Evolutionary conservation across 1,140 invertebrate genomes (phyloP), one percentile per base, ranked within the genome.

Genomic region (Macrobrachium nipponense): DNA sequence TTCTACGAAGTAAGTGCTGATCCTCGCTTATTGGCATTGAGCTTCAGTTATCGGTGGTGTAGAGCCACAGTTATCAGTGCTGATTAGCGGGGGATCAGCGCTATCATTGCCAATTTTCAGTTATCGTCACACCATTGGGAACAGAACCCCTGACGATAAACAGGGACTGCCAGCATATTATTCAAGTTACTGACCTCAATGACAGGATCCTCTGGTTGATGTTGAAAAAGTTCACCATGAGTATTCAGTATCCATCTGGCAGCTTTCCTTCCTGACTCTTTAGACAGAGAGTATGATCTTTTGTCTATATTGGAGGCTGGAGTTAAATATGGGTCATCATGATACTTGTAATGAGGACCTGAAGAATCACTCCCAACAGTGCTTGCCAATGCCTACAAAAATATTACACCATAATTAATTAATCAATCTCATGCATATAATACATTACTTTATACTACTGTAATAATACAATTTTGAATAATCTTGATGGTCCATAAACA

Each of bases 261-360:
- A 68, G 97, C 95, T 92, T 96, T 97, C 76, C 94, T 93, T 10
- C 97, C 97, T 43, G 96, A 93, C 91, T 98, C 97, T 90, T 95
- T 94, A 8, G 97, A 93, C 88, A 98, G 91, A 11, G 96, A 94
- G 92, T 93, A 98, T 0, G 92, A 91, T 88, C 96, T 91, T 91
- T 97, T 95, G 8, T 93, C 91, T 66, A 92, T 90, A 91, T 95
- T 95, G n/a, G 95, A 96, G 72, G 92, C 90, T n/a, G 97, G 97
- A 89, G 95, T 95, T 5, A 98, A 92, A 91, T 93, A 97, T 8
- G 97, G 97, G 92, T 98, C 97, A 93, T 98, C 97, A 90, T 96
- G 95, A 91, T 94, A 98, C 90, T 96, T 96, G 90, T 96, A 98
- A 91, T 96, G 94, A 27, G 96, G 92, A n/a, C 95, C 96, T 20